These are phyloP conservation scores for Hyperoplus immaculatus DNA, from an alignment of 2,797 vertebrate species.

Conservation along the genomic window DNA sequence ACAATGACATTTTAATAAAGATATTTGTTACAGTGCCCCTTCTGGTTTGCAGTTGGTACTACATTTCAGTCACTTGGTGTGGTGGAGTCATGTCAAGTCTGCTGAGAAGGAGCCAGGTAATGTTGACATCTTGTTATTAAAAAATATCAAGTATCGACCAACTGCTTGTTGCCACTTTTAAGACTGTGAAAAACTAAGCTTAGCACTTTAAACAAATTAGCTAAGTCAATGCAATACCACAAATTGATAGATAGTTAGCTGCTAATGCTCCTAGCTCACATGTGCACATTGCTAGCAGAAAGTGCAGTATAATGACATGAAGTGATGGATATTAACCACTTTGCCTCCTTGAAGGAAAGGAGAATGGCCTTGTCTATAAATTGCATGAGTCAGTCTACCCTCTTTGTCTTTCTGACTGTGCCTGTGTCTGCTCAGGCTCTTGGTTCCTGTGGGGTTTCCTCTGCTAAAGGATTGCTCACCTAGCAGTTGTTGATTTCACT, in stretches of 20 bases:
- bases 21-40: neutral
- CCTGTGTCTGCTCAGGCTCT: too few relatives aligned
- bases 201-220: neutral
- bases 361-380: neutral
- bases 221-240: too few relatives aligned
- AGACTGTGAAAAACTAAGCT: neutral
- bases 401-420: neutral
- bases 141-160: neutral
- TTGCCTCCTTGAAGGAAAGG: neutral
- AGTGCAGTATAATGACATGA: neutral
- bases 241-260: neutral
- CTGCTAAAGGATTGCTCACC: too few relatives aligned
- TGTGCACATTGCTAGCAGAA: neutral
- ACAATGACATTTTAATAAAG: neutral
- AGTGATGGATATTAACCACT: neutral
- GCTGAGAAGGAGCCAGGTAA: neutral
- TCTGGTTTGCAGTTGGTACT: neutral
- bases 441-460: neutral
- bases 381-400: neutral
- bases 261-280: neutral
- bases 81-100: neutral
- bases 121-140: neutral
- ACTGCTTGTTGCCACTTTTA: neutral
- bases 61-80: neutral
- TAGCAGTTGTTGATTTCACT: neutral